Conservation (phyloP, 2,113 vertebrate species). For the Chiloscyllium plagiosum region DNA sequence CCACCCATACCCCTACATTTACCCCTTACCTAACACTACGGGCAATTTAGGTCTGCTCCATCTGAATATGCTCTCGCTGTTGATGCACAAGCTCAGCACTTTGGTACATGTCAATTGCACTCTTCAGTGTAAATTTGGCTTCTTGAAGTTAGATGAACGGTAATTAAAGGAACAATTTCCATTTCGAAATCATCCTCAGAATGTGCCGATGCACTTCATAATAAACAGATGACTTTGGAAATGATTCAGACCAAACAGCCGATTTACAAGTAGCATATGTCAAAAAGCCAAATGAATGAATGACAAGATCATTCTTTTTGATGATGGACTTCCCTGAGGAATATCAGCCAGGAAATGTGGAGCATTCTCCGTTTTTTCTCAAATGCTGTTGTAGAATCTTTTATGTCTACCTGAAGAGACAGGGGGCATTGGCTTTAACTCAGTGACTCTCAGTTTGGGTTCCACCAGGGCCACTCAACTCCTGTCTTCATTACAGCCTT, state of each 20-base stretch:
- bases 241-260: neutral
- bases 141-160: neutral
- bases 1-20: too few relatives aligned
- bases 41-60: too few relatives aligned
- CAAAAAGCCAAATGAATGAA: neutral
- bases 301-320: neutral
- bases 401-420: too few relatives aligned
- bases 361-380: neutral
- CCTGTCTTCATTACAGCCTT: too few relatives aligned
- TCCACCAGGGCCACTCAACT: too few relatives aligned
- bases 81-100: too few relatives aligned
- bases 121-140: too few relatives aligned
- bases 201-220: neutral
- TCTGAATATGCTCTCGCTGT: too few relatives aligned
- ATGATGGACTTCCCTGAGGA: neutral
- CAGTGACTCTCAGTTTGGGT: too few relatives aligned
- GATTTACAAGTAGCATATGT: neutral
- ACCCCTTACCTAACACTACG: too few relatives aligned
- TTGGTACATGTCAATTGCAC: too few relatives aligned
- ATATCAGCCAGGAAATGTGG: neutral
- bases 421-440: too few relatives aligned
- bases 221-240: neutral
- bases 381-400: neutral
- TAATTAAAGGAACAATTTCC: neutral
- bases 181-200: neutral